phyloP scores from a whole-genome alignment of 2,888 invertebrate species.

The Drosophila pullipes region DNA sequence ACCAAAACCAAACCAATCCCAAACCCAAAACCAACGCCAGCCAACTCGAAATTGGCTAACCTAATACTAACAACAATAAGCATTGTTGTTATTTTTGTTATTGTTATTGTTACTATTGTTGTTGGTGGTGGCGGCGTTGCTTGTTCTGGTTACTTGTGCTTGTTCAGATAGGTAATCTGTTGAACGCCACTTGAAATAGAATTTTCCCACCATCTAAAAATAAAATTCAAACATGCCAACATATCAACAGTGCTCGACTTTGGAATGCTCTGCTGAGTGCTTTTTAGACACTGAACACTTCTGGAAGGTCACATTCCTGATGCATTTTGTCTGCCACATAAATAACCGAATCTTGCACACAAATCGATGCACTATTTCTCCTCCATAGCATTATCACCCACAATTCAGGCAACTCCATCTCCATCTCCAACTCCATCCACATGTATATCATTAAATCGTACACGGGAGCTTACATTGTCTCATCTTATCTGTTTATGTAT shows the following conservation, averaged over 20 bases:
- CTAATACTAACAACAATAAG: slow-evolving; percentile 68
- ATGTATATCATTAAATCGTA: slow-evolving; percentile 8
- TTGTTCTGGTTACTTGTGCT: slow-evolving; percentile 66
- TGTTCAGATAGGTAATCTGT: slow-evolving; percentile 74
- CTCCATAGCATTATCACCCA: not conserved
- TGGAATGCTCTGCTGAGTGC: slow-evolving; percentile 29
- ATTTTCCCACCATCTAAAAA: slow-evolving; percentile 78
- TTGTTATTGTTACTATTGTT: slow-evolving; percentile 19
- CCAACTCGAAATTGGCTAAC: slow-evolving; percentile 57
- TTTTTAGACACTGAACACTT: not conserved
- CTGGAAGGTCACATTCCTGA: not conserved
- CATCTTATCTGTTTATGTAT: slow-evolving; percentile 47
- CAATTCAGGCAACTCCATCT: slow-evolving; percentile 3
- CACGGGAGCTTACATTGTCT: slow-evolving; percentile 48
- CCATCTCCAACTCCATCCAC: slow-evolving; percentile 1
- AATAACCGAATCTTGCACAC: not conserved
- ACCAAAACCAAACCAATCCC: slow-evolving; percentile 7
- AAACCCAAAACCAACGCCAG: slow-evolving; percentile 43
- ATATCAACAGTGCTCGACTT: slow-evolving; percentile 39
- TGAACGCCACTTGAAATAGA: slow-evolving; percentile 72
- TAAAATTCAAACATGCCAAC: slow-evolving; percentile 53
- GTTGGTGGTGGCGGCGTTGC: slow-evolving; percentile 42
- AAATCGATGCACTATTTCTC: not conserved
- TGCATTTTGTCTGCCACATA: not conserved
- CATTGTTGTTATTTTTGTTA: slow-evolving; percentile 36